Percentiles rank a stretch among this genome's conserved stretches.
phyloP scores from a whole-genome alignment of 2,113 vertebrate species.

The Rallus limicola region DNA sequence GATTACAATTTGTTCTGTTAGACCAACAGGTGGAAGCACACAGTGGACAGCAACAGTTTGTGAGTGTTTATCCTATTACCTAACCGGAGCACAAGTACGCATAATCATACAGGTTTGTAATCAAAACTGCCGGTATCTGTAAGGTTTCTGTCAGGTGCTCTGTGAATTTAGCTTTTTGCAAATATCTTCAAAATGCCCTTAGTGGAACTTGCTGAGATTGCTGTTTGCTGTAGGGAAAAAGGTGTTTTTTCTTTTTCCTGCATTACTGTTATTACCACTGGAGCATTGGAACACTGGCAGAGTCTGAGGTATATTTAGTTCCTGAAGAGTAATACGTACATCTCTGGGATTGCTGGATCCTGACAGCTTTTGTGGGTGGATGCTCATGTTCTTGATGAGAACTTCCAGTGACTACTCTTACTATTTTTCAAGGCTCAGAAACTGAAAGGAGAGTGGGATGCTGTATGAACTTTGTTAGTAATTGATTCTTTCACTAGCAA shows the following conservation, averaged over 20 bases:
- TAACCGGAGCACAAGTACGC: conserved; percentile 79
- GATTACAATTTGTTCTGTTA: conserved; percentile 51
- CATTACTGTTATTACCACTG: not conserved
- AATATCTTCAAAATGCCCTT: not conserved
- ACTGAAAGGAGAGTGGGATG: not conserved
- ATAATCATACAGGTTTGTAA: conserved; percentile 84
- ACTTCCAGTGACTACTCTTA: not conserved
- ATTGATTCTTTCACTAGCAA: not conserved
- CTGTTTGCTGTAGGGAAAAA: not conserved
- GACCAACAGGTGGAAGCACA: conserved; percentile 86
- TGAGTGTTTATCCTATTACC: conserved; percentile 81
- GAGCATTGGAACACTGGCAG: not conserved
- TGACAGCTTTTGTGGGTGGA: not conserved
- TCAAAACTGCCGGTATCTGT: not conserved
- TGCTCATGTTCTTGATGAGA: not conserved
- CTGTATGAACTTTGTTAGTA: not conserved
- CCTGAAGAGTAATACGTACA: not conserved
- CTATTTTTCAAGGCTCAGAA: not conserved
- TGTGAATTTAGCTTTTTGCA: not conserved
- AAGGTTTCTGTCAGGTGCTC: not conserved
- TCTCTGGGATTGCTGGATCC: not conserved
- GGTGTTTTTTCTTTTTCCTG: not conserved
- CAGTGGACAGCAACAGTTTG: conserved; percentile 92
- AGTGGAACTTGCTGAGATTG: not conserved
- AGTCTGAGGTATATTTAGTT: not conserved